A percentile compares a stretch with the other conserved stretches of the same genome.
These are phyloP conservation scores for Dinoponera quadriceps DNA, from an alignment of 1,140 invertebrate genomes.

Conservation along the genomic window DNA sequence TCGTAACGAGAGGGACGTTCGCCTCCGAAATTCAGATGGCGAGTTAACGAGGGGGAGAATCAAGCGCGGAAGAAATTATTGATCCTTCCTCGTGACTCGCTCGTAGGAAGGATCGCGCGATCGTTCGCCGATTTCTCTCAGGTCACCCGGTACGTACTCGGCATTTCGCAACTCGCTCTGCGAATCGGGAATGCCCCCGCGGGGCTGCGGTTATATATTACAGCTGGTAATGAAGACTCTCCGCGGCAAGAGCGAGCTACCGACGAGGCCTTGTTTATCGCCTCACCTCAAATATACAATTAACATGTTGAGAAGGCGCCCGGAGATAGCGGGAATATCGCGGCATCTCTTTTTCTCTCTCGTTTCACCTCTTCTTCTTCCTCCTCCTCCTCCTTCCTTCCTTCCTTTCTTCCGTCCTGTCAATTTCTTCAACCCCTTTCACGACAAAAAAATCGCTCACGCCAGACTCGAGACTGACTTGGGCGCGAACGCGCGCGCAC, in stretches of 20 bases:
- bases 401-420: constrained; percentile 42
- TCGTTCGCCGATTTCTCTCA: neutral
- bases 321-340: constrained; percentile 22
- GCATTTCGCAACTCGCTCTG: constrained; percentile 67
- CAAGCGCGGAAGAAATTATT: constrained; percentile 12
- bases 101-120: neutral
- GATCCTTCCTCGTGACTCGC: neutral
- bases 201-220: constrained; percentile 74
- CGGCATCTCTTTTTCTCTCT: neutral
- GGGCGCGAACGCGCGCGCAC: constrained; percentile 25
- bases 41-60: neutral
- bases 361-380: neutral
- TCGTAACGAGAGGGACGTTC: neutral
- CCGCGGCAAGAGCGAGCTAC: constrained; percentile 62
- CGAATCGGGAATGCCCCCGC: constrained; percentile 64
- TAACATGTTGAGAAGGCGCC: constrained; percentile 76
- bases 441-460: constrained; percentile 31
- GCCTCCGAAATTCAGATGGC: neutral
- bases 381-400: neutral
- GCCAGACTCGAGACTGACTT: constrained; percentile 6
- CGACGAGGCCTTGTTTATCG: constrained; percentile 74
- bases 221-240: constrained; percentile 76
- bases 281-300: constrained; percentile 78
- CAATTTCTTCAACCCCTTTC: constrained; percentile 57
- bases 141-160: constrained; percentile 65